These are phyloP conservation scores for Ctenomys sociabilis DNA, from an alignment of 2,113 vertebrate species.

Conservation along the genomic window DNA sequence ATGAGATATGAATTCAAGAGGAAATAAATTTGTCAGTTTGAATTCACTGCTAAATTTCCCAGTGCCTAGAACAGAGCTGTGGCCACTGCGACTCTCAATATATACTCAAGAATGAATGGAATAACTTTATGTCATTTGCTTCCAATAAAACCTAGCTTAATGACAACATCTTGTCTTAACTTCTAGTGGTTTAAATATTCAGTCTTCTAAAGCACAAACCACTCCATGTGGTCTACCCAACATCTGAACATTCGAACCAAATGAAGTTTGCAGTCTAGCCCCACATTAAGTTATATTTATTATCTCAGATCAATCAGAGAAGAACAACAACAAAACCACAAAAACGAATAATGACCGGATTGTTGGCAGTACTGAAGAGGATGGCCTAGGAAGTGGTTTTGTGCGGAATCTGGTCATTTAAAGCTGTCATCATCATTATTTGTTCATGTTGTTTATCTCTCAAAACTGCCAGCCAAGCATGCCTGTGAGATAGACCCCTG, in stretches of 20 bases:
- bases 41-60: neutral
- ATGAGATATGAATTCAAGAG: neutral
- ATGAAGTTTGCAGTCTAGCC: slow-evolving; percentile 8
- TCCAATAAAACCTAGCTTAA: slow-evolving; percentile 24
- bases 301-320: slow-evolving; percentile 5
- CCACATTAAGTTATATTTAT: slow-evolving; percentile 37
- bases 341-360: slow-evolving; percentile 2
- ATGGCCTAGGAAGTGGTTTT: neutral
- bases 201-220: neutral
- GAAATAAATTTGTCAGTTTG: neutral
- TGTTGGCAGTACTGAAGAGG: neutral
- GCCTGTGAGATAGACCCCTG: neutral
- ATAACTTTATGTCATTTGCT: neutral
- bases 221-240: neutral
- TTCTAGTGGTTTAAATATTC: slow-evolving; percentile 42
- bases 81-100: neutral
- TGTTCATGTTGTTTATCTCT: slow-evolving; percentile 5
- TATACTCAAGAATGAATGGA: neutral
- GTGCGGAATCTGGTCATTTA: neutral
- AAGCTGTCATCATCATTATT: neutral
- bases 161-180: slow-evolving; percentile 45
- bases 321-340: slow-evolving; percentile 35
- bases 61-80: neutral
- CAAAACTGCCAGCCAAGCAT: neutral
- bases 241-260: slow-evolving; percentile 39